These are phyloP conservation scores for Brachionus koreanus DNA, from an alignment of 1,140 invertebrate species.

Conservation along the genomic window DNA sequence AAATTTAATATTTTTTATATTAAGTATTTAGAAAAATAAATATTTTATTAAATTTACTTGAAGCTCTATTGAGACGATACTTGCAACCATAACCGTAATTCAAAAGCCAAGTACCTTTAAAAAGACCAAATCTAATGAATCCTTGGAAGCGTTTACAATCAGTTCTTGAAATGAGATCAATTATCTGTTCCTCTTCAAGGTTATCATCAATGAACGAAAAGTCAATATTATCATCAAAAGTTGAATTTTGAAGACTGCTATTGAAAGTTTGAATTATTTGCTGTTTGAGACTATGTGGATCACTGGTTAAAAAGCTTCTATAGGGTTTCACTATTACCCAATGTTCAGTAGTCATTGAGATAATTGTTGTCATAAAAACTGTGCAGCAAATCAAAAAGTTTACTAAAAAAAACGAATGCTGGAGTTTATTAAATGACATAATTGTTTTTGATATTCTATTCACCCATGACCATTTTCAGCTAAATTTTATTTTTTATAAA, in stretches of 20 bases:
- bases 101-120: constrained; percentile 18
- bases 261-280: neutral
- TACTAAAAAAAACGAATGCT: neutral
- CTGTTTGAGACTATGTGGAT: neutral
- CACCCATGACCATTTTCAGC: neutral
- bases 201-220: constrained; percentile 7
- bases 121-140: constrained; percentile 3
- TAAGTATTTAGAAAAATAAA: neutral
- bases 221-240: neutral
- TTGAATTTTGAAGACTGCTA: neutral
- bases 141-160: constrained; percentile 19
- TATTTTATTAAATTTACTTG: neutral
- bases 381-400: neutral
- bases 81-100: constrained; percentile 15
- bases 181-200: neutral
- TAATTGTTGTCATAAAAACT: neutral
- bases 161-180: neutral
- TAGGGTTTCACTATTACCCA: neutral
- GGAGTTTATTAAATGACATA: neutral
- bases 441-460: neutral
- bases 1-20: neutral
- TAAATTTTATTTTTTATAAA: neutral
- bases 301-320: neutral
- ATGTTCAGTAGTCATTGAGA: constrained; percentile 10
- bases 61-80: neutral